Evolutionary conservation across 2,113 vertebrate species (phyloP).

Genomic region (Bufo gargarizans): DNA sequence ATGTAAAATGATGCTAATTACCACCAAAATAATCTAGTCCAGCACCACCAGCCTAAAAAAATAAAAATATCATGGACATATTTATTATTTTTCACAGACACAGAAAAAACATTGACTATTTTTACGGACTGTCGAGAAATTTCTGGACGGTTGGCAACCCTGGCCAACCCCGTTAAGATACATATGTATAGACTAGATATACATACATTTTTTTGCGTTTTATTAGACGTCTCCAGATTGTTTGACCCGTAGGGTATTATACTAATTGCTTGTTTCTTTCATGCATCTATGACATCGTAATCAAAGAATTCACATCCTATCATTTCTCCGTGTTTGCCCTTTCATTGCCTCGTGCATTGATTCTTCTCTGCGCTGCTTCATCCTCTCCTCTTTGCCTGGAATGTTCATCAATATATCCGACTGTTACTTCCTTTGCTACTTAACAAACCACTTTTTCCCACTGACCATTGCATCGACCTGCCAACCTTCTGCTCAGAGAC

Average conservation of each 20-base stretch:
- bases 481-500: slow-evolving; percentile 19
- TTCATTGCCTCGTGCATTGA: slow-evolving; percentile 44
- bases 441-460: slow-evolving; percentile 33
- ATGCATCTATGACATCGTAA: slow-evolving; percentile 36
- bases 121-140: too few relatives aligned
- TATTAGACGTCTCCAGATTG: neutral
- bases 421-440: slow-evolving; percentile 35
- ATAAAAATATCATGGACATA: too few relatives aligned
- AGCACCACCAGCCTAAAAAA: too few relatives aligned
- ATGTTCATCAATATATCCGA: slow-evolving; percentile 32
- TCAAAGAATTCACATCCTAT: slow-evolving; percentile 36
- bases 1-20: too few relatives aligned
- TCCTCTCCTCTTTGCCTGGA: slow-evolving; percentile 3
- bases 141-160: too few relatives aligned
- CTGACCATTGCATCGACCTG: slow-evolving; percentile 34
- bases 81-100: too few relatives aligned
- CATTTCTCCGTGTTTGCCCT: slow-evolving; percentile 18
- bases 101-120: too few relatives aligned
- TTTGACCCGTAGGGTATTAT: neutral
- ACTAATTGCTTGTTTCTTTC: slow-evolving; percentile 53
- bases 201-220: too few relatives aligned
- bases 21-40: too few relatives aligned
- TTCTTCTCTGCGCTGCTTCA: slow-evolving; percentile 16
- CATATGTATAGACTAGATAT: too few relatives aligned
- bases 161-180: too few relatives aligned